Conservation (phyloP, 2,888 invertebrate species). For the Macropis europaea region DNA sequence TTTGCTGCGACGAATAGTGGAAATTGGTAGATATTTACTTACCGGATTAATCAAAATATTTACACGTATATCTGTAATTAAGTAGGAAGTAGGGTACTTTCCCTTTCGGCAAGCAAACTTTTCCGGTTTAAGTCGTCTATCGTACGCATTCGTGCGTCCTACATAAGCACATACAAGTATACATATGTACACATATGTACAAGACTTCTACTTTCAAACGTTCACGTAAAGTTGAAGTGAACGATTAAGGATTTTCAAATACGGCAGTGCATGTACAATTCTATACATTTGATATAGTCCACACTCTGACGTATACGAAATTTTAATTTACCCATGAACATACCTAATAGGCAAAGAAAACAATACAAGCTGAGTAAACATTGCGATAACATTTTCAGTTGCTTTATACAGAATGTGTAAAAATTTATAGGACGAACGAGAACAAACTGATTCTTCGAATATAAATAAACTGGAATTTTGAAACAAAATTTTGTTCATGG, state of each 20-base stretch:
- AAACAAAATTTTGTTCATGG: too few relatives aligned
- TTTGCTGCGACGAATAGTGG: not conserved
- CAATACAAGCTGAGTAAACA: too few relatives aligned
- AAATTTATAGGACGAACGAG: too few relatives aligned
- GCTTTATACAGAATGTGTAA: too few relatives aligned
- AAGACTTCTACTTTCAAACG: slow-evolving; percentile 36
- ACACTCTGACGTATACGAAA: not conserved
- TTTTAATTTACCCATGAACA: too few relatives aligned
- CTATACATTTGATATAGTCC: not conserved
- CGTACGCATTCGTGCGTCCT: not conserved
- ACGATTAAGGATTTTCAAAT: not conserved
- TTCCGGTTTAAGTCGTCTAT: slow-evolving; percentile 29
- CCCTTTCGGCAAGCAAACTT: slow-evolving; percentile 25
- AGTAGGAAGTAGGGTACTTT: slow-evolving; percentile 24
- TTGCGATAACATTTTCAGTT: too few relatives aligned
- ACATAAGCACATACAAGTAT: too few relatives aligned
- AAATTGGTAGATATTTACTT: not conserved
- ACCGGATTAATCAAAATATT: not conserved
- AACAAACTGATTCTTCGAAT: too few relatives aligned
- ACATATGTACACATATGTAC: not conserved
- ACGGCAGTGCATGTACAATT: not conserved
- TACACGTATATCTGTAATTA: not conserved
- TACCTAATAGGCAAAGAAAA: too few relatives aligned
- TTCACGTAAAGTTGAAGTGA: slow-evolving; percentile 19
- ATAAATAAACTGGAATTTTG: too few relatives aligned